A percentile compares a stretch with the other conserved stretches of the same genome.
phyloP scores from a whole-genome alignment of 2,888 invertebrate species.

The Drosophila borealis region DNA sequence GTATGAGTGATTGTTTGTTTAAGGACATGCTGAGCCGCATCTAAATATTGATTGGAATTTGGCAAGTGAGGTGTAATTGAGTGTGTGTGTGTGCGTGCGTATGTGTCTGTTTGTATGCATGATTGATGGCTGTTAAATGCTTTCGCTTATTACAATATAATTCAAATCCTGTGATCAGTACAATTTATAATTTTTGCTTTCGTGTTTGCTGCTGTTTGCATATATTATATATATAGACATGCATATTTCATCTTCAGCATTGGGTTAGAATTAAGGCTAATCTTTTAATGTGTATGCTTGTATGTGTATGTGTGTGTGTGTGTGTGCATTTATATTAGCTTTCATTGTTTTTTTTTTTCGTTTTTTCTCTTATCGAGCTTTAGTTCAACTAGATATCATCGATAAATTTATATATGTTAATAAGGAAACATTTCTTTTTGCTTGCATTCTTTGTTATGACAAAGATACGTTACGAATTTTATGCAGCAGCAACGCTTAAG shows the following conservation, averaged over 20 bases:
- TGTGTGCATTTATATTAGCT: conserved; percentile 22
- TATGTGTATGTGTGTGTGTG: conserved; percentile 13
- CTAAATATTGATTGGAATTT: conserved; percentile 22
- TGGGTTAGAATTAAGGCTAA: conserved; percentile 29
- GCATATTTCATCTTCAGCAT: conserved; percentile 17
- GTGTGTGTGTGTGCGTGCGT: not conserved
- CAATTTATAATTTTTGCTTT: conserved; percentile 47
- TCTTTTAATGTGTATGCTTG: conserved; percentile 23
- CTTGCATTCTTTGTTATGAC: conserved; percentile 7
- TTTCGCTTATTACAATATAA: conserved; percentile 51
- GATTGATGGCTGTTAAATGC: conserved; percentile 53
- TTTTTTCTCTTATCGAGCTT: conserved; percentile 54
- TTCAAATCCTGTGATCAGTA: conserved; percentile 58
- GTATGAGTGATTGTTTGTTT: not conserved
- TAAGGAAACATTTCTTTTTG: conserved; percentile 52
- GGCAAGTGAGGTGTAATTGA: conserved; percentile 3
- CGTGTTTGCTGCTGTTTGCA: not conserved
- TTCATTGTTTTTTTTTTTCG: conserved; percentile 17
- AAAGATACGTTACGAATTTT: conserved; percentile 6
- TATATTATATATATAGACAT: not conserved
- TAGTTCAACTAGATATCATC: conserved; percentile 64
- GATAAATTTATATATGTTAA: conserved; percentile 41
- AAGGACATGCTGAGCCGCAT: conserved; percentile 8
- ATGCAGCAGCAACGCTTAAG: conserved; percentile 31
- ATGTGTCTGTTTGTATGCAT: conserved; percentile 1